Conservation (phyloP, 1,140 invertebrate genomes). For the Tyrophagus putrescentiae region DNA sequence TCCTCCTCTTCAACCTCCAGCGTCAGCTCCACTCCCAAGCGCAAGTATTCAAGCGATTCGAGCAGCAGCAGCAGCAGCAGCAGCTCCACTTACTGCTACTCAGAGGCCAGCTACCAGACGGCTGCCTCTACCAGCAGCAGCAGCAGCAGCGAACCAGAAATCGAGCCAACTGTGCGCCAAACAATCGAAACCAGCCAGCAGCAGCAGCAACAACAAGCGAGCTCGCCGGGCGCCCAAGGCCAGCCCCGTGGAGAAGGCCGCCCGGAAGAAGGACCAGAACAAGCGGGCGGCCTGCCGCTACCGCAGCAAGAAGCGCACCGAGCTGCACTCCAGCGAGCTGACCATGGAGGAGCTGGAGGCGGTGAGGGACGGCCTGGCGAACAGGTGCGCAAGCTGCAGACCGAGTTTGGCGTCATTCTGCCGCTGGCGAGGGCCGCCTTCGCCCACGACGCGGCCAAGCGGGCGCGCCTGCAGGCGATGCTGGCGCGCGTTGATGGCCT, state of each 20-base stretch:
- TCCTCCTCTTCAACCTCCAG: background rate
- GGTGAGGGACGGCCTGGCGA: background rate
- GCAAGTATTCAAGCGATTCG: conserved; percentile 7
- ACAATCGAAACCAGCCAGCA: background rate
- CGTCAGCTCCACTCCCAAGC: background rate
- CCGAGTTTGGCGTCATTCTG: conserved; percentile 5
- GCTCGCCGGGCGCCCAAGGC: background rate
- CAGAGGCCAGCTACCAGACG: background rate
- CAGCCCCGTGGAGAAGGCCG: background rate
- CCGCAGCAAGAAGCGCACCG: background rate
- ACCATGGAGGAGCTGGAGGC: background rate
- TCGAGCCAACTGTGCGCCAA: too few relatives aligned
- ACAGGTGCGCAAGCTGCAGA: background rate
- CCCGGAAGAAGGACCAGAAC: conserved; percentile 5
- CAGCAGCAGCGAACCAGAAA: too few relatives aligned
- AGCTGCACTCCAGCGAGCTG: background rate
- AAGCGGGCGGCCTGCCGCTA: background rate
- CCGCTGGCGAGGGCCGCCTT: conserved; percentile 8
- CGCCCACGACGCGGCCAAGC: too few relatives aligned
- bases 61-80: background rate
- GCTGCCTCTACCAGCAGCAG: background rate
- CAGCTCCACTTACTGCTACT: background rate
- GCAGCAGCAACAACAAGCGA: background rate
- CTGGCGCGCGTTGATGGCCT: too few relatives aligned
- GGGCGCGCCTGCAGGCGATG: too few relatives aligned